phyloP scores from a whole-genome alignment of 2,888 invertebrate species.

The Caenorhabditis sp. region DNA sequence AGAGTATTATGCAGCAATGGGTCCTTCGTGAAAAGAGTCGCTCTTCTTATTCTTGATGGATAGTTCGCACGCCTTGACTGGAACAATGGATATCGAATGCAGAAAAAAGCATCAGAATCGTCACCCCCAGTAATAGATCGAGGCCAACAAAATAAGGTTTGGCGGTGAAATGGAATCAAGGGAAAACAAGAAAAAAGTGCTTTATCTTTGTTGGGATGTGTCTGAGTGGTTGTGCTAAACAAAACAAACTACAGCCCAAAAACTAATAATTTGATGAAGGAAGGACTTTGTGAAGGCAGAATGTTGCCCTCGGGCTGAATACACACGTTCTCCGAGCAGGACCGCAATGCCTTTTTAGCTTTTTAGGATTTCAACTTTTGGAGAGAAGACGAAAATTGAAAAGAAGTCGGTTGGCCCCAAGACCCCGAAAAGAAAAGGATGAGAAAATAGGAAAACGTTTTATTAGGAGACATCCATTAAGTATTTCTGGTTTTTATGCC shows the following conservation, averaged over 20 bases:
- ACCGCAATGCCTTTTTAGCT: conserved; percentile 23
- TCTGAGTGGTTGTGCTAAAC: conserved; percentile 18
- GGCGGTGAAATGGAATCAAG: conserved; percentile 18
- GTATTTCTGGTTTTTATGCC: conserved; percentile 26
- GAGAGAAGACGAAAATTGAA: not conserved
- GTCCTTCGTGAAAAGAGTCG: conserved; percentile 22
- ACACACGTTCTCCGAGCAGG: conserved; percentile 49
- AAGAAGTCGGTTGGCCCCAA: not conserved
- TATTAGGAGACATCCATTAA: conserved; percentile 37
- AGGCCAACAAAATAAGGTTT: conserved; percentile 20
- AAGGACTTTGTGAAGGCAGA: conserved; percentile 49
- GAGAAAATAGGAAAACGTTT: conserved; percentile 32
- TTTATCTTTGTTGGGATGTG: not conserved
- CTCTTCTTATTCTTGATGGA: conserved; percentile 35
- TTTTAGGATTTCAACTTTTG: conserved; percentile 39
- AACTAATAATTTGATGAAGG: conserved; percentile 59
- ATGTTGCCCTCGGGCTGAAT: conserved; percentile 62
- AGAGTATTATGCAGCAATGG: conserved; percentile 33
- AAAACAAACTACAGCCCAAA: conserved; percentile 52
- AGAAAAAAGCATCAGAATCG: conserved; percentile 44
- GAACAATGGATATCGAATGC: conserved; percentile 48
- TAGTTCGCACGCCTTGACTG: conserved; percentile 57
- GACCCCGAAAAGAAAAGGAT: not conserved
- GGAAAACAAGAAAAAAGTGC: conserved; percentile 24
- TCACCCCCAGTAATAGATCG: conserved; percentile 53